Evolutionary conservation across 2,888 invertebrate genomes (phyloP).

Genomic region (Cataglyphis albicans): DNA sequence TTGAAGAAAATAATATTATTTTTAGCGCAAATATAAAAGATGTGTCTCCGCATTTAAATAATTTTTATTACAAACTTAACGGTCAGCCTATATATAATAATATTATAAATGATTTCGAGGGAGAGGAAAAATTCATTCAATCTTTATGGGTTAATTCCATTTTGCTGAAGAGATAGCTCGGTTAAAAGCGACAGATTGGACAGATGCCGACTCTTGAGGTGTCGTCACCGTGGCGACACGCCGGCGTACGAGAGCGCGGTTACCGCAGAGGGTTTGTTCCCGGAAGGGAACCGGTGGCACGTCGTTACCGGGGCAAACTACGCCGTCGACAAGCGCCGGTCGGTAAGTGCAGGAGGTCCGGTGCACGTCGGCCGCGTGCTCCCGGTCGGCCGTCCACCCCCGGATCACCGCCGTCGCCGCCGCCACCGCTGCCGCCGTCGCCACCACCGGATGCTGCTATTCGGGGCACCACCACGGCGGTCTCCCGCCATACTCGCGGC

Average conservation of each 20-base stretch:
- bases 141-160: neutral
- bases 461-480: slow-evolving; percentile 38
- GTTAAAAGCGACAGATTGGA: slow-evolving; percentile 3
- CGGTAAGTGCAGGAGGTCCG: slow-evolving; percentile 77
- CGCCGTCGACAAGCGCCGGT: slow-evolving; percentile 78
- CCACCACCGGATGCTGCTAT: slow-evolving; percentile 34
- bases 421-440: neutral
- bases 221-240: slow-evolving; percentile 34
- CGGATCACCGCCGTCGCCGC: slow-evolving; percentile 12
- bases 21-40: neutral
- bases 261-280: slow-evolving; percentile 75
- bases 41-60: neutral
- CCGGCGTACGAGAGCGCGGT: slow-evolving; percentile 59
- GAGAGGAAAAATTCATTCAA: neutral
- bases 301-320: slow-evolving; percentile 80
- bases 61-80: neutral
- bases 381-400: slow-evolving; percentile 70
- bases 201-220: neutral
- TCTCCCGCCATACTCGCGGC: slow-evolving; percentile 42
- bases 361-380: slow-evolving; percentile 68
- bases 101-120: neutral
- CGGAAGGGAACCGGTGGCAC: slow-evolving; percentile 78
- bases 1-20: neutral
- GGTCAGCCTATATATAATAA: neutral
- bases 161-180: neutral